phyloP scores from a whole-genome alignment of 2,797 vertebrate species.

The Scleropages formosus region DNA sequence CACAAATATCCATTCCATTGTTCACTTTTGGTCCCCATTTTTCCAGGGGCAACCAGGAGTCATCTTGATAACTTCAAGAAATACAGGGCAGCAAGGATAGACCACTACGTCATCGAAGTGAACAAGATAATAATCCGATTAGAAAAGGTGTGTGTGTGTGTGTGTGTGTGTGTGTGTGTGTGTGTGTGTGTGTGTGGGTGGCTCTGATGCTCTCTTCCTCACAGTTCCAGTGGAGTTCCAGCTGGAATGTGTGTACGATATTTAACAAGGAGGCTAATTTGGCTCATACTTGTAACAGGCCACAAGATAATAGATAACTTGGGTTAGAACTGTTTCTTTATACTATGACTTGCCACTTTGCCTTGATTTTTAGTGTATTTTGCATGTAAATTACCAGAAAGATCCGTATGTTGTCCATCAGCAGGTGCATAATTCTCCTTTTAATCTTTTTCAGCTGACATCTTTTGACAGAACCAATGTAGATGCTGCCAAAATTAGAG shows the following conservation, averaged over 20 bases:
- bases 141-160: constrained; percentile 80
- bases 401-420: background rate
- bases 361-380: background rate
- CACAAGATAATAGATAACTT: background rate
- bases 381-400: background rate
- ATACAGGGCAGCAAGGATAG: constrained; percentile 90
- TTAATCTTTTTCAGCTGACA: constrained; percentile 75
- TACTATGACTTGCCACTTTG: too few species aligned
- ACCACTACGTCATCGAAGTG: constrained; percentile 96
- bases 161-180: constrained; percentile 56
- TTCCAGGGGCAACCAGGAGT: constrained; percentile 79
- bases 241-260: background rate
- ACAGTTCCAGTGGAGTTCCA: background rate
- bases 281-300: too few species aligned
- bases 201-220: background rate
- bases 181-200: too few species aligned
- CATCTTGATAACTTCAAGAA: constrained; percentile 92
- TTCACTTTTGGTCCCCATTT: constrained; percentile 2
- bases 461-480: constrained; percentile 88
- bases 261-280: too few species aligned
- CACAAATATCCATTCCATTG: too few species aligned
- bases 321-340: background rate
- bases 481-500: constrained; percentile 90
- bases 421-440: background rate
- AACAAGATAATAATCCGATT: constrained; percentile 97